Evolutionary conservation across 2,797 vertebrate species (phyloP).

Genomic region (Lagodon rhomboides): DNA sequence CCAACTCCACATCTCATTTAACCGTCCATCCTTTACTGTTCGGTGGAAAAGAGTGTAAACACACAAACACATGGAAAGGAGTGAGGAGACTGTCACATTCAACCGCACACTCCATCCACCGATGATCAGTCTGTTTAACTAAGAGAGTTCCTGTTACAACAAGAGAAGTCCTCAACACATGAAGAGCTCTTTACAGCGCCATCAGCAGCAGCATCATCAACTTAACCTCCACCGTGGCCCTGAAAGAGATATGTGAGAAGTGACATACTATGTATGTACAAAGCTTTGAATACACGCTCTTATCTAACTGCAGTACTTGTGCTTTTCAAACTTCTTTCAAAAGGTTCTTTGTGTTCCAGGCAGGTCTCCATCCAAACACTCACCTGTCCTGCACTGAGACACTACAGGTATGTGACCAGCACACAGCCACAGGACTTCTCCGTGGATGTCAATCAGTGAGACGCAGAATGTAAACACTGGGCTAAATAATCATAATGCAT

Average conservation of each 20-base stretch:
- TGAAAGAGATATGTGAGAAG: constrained; percentile 25
- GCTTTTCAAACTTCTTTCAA: constrained; percentile 27
- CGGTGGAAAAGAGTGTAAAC: not conserved
- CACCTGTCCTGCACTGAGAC: not conserved
- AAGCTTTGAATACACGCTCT: constrained; percentile 3
- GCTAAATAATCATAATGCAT: constrained; percentile 26
- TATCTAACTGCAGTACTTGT: constrained; percentile 33
- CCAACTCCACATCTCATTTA: not conserved
- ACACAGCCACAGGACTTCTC: constrained; percentile 37
- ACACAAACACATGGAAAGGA: not conserved
- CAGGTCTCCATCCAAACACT: constrained; percentile 9
- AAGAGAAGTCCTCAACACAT: not conserved
- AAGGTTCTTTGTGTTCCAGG: not conserved
- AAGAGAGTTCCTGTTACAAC: constrained; percentile 1
- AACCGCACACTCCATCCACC: constrained; percentile 1
- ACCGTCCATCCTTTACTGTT: not conserved
- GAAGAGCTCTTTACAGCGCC: not conserved
- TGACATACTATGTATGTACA: constrained; percentile 41
- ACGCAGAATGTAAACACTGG: constrained; percentile 56
- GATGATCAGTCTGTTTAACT: constrained; percentile 6
- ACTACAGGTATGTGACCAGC: constrained; percentile 32
- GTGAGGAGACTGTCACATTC: constrained; percentile 17
- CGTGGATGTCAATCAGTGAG: constrained; percentile 46
- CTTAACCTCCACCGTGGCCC: constrained; percentile 4
- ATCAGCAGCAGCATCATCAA: not conserved